Conservation (phyloP, 2,797 vertebrate genomes). For the Varecia variegata region DNA sequence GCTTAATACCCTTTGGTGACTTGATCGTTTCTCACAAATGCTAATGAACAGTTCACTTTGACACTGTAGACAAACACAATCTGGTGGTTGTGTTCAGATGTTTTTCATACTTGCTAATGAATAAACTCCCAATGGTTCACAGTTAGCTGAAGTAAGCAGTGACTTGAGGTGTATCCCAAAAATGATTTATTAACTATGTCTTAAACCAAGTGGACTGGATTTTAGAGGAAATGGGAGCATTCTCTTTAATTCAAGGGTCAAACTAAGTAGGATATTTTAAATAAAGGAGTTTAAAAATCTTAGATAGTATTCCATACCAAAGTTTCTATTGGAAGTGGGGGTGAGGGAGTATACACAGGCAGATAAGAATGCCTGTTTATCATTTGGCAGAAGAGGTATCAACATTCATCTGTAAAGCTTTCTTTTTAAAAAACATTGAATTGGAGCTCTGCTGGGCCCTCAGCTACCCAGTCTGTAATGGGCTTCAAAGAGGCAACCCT, state of each 20-base stretch:
- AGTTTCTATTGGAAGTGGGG: background rate
- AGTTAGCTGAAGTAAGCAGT: conserved; percentile 53
- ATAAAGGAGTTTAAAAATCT: conserved; percentile 13
- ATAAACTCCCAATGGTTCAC: conserved; percentile 54
- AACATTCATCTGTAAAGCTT: conserved; percentile 5
- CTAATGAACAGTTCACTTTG: conserved; percentile 68
- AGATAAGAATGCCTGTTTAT: conserved; percentile 20
- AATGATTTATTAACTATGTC: conserved; percentile 48
- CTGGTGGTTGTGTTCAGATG: conserved; percentile 56
- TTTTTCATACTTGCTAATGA: conserved; percentile 67
- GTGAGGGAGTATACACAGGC: background rate
- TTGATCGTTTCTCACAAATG: conserved; percentile 63
- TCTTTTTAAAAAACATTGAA: conserved; percentile 60
- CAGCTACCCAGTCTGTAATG: conserved; percentile 53
- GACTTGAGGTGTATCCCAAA: conserved; percentile 36
- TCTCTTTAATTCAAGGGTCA: conserved; percentile 17
- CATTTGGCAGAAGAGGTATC: background rate
- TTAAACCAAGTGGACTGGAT: background rate
- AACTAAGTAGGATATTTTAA: conserved; percentile 26
- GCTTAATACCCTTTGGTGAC: conserved; percentile 62
- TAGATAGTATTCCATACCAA: background rate
- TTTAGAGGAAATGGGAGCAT: conserved; percentile 23
- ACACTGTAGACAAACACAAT: conserved; percentile 65
- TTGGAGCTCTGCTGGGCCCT: conserved; percentile 57
- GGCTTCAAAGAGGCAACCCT: conserved; percentile 64